phyloP scores from a whole-genome alignment of 2,113 vertebrate genomes.

The Passer domesticus region DNA sequence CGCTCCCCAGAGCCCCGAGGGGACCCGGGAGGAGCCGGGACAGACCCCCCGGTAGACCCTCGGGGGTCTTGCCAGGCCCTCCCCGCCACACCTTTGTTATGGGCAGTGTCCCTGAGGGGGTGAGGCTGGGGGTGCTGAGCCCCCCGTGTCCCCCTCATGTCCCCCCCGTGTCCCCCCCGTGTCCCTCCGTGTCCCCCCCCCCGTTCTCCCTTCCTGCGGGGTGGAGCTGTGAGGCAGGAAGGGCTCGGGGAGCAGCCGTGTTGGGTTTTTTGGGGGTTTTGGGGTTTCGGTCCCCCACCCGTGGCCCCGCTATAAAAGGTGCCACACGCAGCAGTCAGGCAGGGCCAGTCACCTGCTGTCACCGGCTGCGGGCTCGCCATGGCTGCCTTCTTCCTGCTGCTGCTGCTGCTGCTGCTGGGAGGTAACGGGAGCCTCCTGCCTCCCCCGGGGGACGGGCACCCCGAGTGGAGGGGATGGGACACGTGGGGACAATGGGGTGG shows the following conservation, averaged over 20 bases:
- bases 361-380: neutral
- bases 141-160: neutral
- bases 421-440: neutral
- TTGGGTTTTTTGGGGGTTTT: neutral
- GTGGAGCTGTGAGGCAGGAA: neutral
- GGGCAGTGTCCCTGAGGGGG: neutral
- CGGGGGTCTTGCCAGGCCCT: too few species aligned
- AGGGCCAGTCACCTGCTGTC: neutral
- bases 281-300: neutral
- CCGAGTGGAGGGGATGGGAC: neutral
- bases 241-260: accelerated
- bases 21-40: too few species aligned
- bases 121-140: neutral
- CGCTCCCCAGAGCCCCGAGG: too few species aligned
- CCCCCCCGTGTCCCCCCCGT: too few species aligned
- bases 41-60: accelerated
- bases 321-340: accelerated
- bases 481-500: accelerated
- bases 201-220: neutral
- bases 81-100: too few species aligned
- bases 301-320: neutral
- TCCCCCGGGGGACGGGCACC: neutral
- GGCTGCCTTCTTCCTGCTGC: neutral
- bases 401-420: neutral
- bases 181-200: neutral